Evolutionary conservation across 2,888 invertebrate species (phyloP).

Genomic region (Volucella inflata): DNA sequence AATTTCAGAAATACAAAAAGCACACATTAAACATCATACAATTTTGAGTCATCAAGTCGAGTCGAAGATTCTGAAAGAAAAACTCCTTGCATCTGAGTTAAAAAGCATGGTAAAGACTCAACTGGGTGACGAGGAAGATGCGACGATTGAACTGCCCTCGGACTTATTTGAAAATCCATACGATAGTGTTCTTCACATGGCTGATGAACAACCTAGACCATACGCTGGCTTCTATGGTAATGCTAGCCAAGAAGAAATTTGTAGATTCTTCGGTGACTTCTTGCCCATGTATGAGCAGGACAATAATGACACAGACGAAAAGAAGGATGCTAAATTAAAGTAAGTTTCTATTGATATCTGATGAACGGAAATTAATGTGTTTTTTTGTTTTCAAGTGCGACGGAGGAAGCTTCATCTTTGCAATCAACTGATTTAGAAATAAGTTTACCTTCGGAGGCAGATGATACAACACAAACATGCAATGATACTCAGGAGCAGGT

Average conservation of each 20-base stretch:
- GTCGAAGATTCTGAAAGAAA: conserved; percentile 73
- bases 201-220: conserved; percentile 76
- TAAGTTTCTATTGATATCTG: conserved; percentile 20
- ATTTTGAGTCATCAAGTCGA: conserved; percentile 76
- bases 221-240: conserved; percentile 79
- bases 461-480: background rate
- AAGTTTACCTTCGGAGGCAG: conserved; percentile 8
- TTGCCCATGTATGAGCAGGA: conserved; percentile 78
- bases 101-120: conserved; percentile 1
- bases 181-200: conserved; percentile 77
- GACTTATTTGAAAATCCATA: conserved; percentile 79
- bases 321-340: conserved; percentile 43
- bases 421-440: conserved; percentile 36
- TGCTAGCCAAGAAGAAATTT: conserved; percentile 76
- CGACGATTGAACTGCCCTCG: conserved; percentile 77
- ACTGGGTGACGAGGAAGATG: conserved; percentile 75
- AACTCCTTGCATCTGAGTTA: conserved; percentile 75
- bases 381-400: conserved; percentile 12
- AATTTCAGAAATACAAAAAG: conserved; percentile 76
- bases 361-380: background rate
- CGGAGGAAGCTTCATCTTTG: background rate
- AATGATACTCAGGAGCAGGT: background rate
- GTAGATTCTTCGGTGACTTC: conserved; percentile 77
- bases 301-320: conserved; percentile 38
- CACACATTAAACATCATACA: conserved; percentile 76